These are phyloP conservation scores for Tragelaphus scriptus DNA, from an alignment of 2,113 vertebrate genomes.

Conservation along the genomic window DNA sequence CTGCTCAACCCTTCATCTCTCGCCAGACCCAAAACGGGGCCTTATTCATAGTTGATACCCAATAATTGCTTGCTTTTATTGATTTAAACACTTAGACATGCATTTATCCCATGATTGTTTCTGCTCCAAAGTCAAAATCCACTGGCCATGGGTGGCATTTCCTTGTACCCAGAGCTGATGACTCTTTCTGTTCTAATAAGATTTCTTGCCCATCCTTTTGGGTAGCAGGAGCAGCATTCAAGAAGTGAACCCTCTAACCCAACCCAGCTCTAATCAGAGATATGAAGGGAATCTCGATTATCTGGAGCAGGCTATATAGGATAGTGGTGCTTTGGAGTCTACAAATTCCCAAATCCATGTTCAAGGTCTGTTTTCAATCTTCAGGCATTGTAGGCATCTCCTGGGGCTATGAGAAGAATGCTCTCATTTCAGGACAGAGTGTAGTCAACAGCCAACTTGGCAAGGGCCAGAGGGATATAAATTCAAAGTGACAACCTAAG, in stretches of 20 bases:
- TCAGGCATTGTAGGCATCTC: conserved; percentile 63
- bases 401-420: conserved; percentile 71
- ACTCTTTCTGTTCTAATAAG: background rate
- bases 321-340: conserved; percentile 63
- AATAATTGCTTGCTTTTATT: background rate
- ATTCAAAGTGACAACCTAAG: conserved; percentile 73
- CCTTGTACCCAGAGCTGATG: background rate
- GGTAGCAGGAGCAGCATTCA: background rate
- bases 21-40: background rate
- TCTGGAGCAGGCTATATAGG: conserved; percentile 31
- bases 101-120: background rate
- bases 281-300: conserved; percentile 35
- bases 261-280: conserved; percentile 29
- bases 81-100: background rate
- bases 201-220: background rate
- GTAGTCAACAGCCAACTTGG: conserved; percentile 73
- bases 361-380: conserved; percentile 77
- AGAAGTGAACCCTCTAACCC: conserved; percentile 14
- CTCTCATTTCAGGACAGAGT: conserved; percentile 66
- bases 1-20: background rate
- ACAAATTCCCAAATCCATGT: conserved; percentile 61
- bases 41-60: background rate
- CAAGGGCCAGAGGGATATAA: conserved; percentile 70
- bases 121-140: background rate
- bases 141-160: background rate